These are phyloP conservation scores for Molossus alvarezi DNA, from an alignment of 2,797 vertebrate species.

Conservation along the genomic window DNA sequence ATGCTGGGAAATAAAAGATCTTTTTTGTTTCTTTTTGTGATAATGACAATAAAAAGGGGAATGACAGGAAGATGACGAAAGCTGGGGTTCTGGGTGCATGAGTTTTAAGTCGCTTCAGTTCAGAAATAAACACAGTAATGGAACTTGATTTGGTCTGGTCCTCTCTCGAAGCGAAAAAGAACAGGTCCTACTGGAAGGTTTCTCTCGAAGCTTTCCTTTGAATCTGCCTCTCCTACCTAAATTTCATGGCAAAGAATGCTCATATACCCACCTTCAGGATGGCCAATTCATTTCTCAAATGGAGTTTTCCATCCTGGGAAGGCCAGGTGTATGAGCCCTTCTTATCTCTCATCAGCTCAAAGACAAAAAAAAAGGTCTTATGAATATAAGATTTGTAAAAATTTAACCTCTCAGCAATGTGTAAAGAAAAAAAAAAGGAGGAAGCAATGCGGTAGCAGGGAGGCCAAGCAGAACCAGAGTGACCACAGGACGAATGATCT, in stretches of 20 bases:
- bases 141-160: not conserved
- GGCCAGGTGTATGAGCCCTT: conserved; percentile 75
- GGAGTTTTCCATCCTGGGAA: conserved; percentile 83
- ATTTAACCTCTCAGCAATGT: conserved; percentile 89
- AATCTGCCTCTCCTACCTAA: conserved; percentile 52
- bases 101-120: conserved; percentile 23
- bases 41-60: not conserved
- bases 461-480: conserved; percentile 76
- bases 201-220: conserved; percentile 54
- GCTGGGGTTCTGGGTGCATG: not conserved
- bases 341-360: conserved; percentile 88
- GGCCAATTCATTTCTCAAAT: conserved; percentile 70
- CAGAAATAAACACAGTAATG: not conserved
- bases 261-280: conserved; percentile 52
- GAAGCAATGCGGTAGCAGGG: conserved; percentile 49
- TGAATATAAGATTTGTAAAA: conserved; percentile 89
- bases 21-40: conserved; percentile 53
- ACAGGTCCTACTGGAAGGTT: not conserved
- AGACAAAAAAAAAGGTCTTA: conserved; percentile 80
- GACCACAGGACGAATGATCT: conserved; percentile 44
- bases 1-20: not conserved
- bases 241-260: conserved; percentile 14
- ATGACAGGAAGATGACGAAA: conserved; percentile 2
- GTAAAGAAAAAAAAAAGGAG: conserved; percentile 74
- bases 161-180: conserved; percentile 16